Base-by-base conservation (phyloP, 2,888 invertebrate genomes). In the Eristalinus sepulchralis region DNA sequence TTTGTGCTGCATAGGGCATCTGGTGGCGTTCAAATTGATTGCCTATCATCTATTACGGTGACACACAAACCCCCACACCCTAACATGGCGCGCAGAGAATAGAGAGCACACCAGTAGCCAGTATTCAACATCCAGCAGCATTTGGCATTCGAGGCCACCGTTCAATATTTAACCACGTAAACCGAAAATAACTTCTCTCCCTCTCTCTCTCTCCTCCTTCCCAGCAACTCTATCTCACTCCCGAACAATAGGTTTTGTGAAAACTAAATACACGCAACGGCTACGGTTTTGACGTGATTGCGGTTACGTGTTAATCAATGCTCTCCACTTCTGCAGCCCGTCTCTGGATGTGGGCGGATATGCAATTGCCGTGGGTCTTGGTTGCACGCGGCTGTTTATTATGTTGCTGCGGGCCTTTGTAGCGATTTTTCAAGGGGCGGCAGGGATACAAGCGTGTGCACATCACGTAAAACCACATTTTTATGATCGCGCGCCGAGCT, bases 281-380 rank as follows among this genome's bases (percentile, higher is more conserved):
- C 73, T 75, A 55, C 60, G 60, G 78, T 75, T 86, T 83, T 86
- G 78, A 83, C 78, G 86, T 83, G 82, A 86, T 86, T 86, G 86
- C 47, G 86, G 86, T 86, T 71, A 73, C 60, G 66, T 78, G 86
- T 86, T 86, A 86, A 86, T 86, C 82, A 83, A 82, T 75, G 78
- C 72, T 22, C 57, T 27, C 57, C 24, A 6, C 39, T 13, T 8
- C 11, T n/a, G 39, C 57, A 11, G 13, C 11, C 57, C 24, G 13
- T 57, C 24, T 2, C 11, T 24, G n/a, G 17, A 1, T n/a, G 53
- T 22, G 13, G 17, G 10, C 53, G 53, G 60, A n/a, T 10, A 60
- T 60, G 60, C 60, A 31, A 13, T 31, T 27, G 60, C 60, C 60
- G 17, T 10, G 8, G 60, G 60, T 8, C 60, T n/a, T 13, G 60